Conservation (phyloP, 2,113 vertebrate genomes). For the Micromys minutus region DNA sequence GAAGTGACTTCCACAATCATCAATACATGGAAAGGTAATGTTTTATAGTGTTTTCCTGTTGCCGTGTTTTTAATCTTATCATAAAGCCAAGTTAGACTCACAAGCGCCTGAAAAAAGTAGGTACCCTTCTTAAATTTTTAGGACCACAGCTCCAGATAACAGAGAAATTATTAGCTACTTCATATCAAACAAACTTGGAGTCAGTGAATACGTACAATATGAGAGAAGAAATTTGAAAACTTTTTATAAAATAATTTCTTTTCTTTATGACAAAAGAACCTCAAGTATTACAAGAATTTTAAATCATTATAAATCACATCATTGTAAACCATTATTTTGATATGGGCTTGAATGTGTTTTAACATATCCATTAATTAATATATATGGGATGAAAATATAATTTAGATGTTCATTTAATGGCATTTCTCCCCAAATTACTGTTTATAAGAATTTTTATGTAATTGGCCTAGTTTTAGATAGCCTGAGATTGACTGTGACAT, state of each 20-base stretch:
- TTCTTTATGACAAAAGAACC: background rate
- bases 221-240: background rate
- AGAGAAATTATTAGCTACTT: background rate
- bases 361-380: background rate
- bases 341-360: background rate
- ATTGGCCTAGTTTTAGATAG: background rate
- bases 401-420: background rate
- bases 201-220: background rate
- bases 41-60: background rate
- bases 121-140: background rate
- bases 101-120: background rate
- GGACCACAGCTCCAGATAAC: background rate
- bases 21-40: background rate
- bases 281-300: background rate
- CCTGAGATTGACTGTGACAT: fast-evolving
- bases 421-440: background rate
- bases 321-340: background rate
- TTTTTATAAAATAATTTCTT: background rate
- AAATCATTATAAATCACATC: too few relatives aligned
- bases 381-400: background rate
- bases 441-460: background rate
- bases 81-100: background rate
- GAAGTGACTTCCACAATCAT: background rate
- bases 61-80: background rate
- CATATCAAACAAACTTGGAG: background rate